Evolutionary conservation across 2,113 vertebrate species (phyloP), one percentile per base, ranked within the genome.

Genomic region (Lepus europaeus): DNA sequence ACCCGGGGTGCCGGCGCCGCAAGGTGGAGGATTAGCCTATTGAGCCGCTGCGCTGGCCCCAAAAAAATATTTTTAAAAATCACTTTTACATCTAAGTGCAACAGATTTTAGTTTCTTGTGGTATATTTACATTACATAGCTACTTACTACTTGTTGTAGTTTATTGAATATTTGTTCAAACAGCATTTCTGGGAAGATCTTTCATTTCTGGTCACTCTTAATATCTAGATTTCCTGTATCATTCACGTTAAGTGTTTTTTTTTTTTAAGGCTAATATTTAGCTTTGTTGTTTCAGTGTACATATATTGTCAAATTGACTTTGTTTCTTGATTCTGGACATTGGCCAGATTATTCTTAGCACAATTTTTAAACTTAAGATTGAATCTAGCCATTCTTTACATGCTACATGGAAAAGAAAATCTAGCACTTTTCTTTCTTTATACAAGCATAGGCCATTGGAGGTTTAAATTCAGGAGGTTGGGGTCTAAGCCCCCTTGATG

Each of bases 101-200:
- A 78, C 31, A 20, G 73, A 66, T 72, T 81, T 82, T 74, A 87
- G 82, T 9, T 95, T 90, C 25, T 63, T 85, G 9, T 25, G 3
- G 22, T 61, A 76, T 70, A 36, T 78, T 95, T 90, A 25, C 22
- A 74, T 20, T 68, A 84, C 3, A 7, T n/a, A 79, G 31, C 12
- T 72, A 39, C 31, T 51, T 39, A 79, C 73, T 68, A 72, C 20
- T 87, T 94, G 66, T 51, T 36, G 23, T 39, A 13, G 9, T 14
- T 51, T 56, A 36, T 14, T 63, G n/a, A 56, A 73, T 63, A 79
- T 90, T 31, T 87, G 59, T 39, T 77, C 45, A 39, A 68, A 22
- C 77, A 83, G 33, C 51, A 82, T 95, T 93, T 86, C 68, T 92
- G 39, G 31, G 70, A 94, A 92, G 22, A 89, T 8, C 45, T 70